phyloP scores from a whole-genome alignment of 2,797 vertebrate genomes.

The Microctenopoma lineatum region DNA sequence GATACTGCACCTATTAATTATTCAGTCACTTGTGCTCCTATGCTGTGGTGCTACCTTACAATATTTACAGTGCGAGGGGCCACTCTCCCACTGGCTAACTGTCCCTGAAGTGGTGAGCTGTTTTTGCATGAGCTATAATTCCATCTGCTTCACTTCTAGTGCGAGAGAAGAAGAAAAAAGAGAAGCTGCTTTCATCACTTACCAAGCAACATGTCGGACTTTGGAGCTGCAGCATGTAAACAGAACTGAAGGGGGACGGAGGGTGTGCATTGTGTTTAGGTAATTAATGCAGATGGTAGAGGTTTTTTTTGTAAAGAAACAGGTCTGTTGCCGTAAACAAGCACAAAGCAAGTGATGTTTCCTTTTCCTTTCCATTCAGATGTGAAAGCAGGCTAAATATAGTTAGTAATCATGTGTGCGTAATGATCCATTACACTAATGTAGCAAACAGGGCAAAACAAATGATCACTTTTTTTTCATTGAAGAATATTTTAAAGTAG shows the following conservation, averaged over 20 bases:
- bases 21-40: slow-evolving; percentile 75
- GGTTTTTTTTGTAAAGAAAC: slow-evolving; percentile 38
- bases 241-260: slow-evolving; percentile 51
- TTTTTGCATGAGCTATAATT: slow-evolving; percentile 61
- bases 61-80: slow-evolving; percentile 76
- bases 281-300: slow-evolving; percentile 57
- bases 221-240: slow-evolving; percentile 45
- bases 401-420: slow-evolving; percentile 49
- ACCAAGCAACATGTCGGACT: slow-evolving; percentile 46
- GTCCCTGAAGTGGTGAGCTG: slow-evolving; percentile 57
- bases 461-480: slow-evolving; percentile 10
- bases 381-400: slow-evolving; percentile 56
- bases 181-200: slow-evolving; percentile 47
- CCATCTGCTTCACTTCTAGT: slow-evolving; percentile 57
- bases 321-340: slow-evolving; percentile 1
- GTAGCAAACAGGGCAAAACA: slow-evolving; percentile 27
- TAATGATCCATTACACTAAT: slow-evolving; percentile 48
- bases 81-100: slow-evolving; percentile 48
- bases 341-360: not conserved
- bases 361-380: not conserved
- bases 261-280: slow-evolving; percentile 47
- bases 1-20: slow-evolving; percentile 81
- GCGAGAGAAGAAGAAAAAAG: not conserved
- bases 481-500: slow-evolving; percentile 8
- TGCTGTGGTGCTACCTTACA: slow-evolving; percentile 72